Evolutionary conservation across 2,888 invertebrate species (phyloP).

Genomic region (Punctoribates punctum): DNA sequence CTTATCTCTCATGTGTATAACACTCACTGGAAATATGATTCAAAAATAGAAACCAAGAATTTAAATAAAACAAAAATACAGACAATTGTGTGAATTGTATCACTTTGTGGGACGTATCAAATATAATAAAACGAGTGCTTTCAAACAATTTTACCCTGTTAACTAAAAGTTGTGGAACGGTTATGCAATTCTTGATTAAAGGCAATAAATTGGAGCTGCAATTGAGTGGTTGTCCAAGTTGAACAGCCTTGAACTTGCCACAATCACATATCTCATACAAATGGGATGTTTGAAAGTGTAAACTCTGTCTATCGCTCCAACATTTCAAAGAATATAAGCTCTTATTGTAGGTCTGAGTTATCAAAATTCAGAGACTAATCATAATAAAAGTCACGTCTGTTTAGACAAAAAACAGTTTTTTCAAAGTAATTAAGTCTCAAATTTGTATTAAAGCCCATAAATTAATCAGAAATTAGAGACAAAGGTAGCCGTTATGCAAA

Average conservation of each 20-base stretch:
- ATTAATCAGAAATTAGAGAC: not conserved
- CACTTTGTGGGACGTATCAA: no score
- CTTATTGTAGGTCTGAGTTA: not conserved
- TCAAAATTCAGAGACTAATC: not conserved
- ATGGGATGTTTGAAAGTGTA: not conserved
- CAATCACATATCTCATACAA: not conserved
- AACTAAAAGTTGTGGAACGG: no score
- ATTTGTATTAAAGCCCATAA: not conserved
- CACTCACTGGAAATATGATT: no score
- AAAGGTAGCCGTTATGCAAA: not conserved
- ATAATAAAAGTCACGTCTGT: constrained; percentile 8
- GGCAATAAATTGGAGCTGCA: no score
- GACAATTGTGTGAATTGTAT: no score
- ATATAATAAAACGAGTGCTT: no score
- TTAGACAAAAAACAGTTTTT: not conserved
- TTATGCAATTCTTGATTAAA: no score
- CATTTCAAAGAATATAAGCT: not conserved
- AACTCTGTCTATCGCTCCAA: not conserved
- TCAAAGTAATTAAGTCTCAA: not conserved
- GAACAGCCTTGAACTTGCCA: not conserved
- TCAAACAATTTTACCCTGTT: no score
- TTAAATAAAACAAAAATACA: no score
- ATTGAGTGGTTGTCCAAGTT: not conserved
- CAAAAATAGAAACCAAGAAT: no score
- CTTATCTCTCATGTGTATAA: no score